Evolutionary conservation across 23 tunicate species (phyloP).

Genomic region (Phallusia fumigata): DNA sequence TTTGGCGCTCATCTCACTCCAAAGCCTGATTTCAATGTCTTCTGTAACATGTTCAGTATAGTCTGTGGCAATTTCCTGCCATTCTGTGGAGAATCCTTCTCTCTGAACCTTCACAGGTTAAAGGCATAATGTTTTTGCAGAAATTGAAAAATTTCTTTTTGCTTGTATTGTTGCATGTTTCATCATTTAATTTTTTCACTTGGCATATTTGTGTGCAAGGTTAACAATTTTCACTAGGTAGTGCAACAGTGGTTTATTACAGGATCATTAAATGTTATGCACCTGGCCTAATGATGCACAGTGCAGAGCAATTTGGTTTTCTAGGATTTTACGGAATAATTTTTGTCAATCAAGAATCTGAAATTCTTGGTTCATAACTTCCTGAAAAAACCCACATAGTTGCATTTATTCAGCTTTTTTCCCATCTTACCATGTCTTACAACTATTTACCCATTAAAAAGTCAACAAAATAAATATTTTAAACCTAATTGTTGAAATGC

Average conservation of each 20-base stretch:
- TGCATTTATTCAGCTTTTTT: not conserved
- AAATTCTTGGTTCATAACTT: no score
- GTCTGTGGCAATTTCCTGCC: conserved; percentile 38
- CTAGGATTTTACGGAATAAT: no score
- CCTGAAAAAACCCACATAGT: no score
- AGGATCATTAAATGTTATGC: no score
- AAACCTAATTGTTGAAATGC: no score
- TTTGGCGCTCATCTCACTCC: conserved; percentile 49
- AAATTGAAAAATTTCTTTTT: not conserved
- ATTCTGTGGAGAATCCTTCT: conserved; percentile 27
- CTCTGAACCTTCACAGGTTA: conserved; percentile 18
- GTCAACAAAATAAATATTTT: no score
- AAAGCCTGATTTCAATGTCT: conserved; percentile 48
- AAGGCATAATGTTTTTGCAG: not conserved
- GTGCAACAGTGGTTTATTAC: not conserved
- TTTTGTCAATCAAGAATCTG: no score
- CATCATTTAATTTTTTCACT: not conserved
- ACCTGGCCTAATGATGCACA: no score
- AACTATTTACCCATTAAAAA: not conserved
- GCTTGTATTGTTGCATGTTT: not conserved
- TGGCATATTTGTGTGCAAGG: no score
- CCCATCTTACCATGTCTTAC: not conserved
- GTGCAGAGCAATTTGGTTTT: no score
- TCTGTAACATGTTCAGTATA: conserved; percentile 39
- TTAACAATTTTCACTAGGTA: no score